Evolutionary conservation across 2,888 invertebrate species (phyloP).

Genomic region (Timema podura): DNA sequence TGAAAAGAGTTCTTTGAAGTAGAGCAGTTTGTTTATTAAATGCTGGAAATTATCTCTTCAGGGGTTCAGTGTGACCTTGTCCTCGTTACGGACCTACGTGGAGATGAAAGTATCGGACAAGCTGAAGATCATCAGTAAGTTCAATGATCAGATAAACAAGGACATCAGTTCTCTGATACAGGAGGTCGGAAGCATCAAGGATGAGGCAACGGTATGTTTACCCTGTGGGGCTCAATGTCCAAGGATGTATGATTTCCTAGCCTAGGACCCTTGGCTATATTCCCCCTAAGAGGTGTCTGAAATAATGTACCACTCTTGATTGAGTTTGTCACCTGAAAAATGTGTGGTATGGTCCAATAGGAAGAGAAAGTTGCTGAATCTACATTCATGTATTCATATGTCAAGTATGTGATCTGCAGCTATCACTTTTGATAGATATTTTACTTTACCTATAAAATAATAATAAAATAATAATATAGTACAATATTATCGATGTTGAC

Average conservation of each 20-base stretch:
- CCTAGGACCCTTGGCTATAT: too few relatives aligned
- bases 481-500: too few relatives aligned
- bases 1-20: too few relatives aligned
- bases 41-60: too few relatives aligned
- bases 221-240: too few relatives aligned
- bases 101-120: conserved; percentile 67
- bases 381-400: too few relatives aligned
- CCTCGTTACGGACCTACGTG: conserved; percentile 62
- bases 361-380: background rate
- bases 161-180: conserved; percentile 71
- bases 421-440: too few relatives aligned
- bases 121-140: conserved; percentile 62
- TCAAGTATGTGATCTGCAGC: too few relatives aligned
- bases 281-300: too few relatives aligned
- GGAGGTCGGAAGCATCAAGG: conserved; percentile 67
- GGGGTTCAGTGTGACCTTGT: conserved; percentile 60
- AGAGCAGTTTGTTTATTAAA: too few relatives aligned
- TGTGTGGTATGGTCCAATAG: background rate
- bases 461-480: conserved; percentile 2
- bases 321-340: background rate
- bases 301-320: too few relatives aligned
- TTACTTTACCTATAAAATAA: background rate
- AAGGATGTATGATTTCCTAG: too few relatives aligned
- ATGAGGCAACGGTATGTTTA: conserved; percentile 62
- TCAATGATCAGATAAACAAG: conserved; percentile 69